Evolutionary conservation across 2,888 invertebrate genomes (phyloP).

Genomic region (Nomada ruficornis): DNA sequence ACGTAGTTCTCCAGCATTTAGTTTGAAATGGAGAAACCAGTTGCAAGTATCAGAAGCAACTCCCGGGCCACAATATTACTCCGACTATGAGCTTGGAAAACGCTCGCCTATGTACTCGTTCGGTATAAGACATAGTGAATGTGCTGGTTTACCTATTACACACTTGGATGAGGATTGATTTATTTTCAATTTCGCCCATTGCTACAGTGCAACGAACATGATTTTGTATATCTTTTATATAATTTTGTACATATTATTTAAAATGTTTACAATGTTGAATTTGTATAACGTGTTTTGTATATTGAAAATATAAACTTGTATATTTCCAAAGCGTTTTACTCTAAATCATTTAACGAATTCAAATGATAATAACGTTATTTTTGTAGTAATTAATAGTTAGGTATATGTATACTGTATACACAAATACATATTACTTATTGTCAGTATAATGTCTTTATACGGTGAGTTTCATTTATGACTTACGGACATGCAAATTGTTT

Average conservation of each 20-base stretch:
- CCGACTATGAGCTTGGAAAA: conserved; percentile 64
- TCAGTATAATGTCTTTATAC: too few relatives aligned
- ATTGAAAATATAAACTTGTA: conserved; percentile 3
- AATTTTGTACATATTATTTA: conserved; percentile 14
- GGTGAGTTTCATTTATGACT: too few relatives aligned
- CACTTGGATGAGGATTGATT: conserved; percentile 84
- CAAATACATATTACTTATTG: too few relatives aligned
- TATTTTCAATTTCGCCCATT: conserved; percentile 4
- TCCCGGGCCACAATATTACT: conserved; percentile 79
- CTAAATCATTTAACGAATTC: too few relatives aligned
- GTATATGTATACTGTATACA: too few relatives aligned
- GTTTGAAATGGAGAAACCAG: conserved; percentile 68
- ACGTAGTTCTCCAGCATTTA: conserved; percentile 76
- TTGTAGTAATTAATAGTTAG: too few relatives aligned
- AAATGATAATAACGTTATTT: too few relatives aligned
- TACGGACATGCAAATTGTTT: too few relatives aligned
- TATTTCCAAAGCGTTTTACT: not conserved
- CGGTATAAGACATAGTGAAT: conserved; percentile 86
- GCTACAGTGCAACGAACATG: not conserved
- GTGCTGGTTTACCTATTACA: conserved; percentile 86
- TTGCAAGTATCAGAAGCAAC: conserved; percentile 43
- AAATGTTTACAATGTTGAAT: not conserved
- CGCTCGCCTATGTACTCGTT: conserved; percentile 85
- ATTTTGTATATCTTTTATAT: conserved; percentile 9
- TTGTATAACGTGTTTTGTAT: not conserved